Conservation (phyloP, 2,888 invertebrate genomes). For the Drosophila parthenogenetica region DNA sequence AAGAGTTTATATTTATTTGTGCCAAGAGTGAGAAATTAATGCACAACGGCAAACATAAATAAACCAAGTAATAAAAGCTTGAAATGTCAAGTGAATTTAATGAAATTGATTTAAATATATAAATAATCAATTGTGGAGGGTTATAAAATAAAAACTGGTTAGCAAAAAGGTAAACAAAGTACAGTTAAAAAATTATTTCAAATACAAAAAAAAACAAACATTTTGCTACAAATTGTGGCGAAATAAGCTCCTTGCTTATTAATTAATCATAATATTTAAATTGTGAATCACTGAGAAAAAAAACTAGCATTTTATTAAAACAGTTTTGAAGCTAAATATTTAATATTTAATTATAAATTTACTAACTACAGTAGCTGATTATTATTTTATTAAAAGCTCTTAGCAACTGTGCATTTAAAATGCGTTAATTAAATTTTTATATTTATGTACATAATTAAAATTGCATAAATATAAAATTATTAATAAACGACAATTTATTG, state of each 20-base stretch:
- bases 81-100: conserved; percentile 28
- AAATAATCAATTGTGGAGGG: not conserved
- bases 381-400: not conserved
- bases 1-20: conserved; percentile 32
- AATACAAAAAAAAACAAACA: not conserved
- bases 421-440: not conserved
- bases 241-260: no score
- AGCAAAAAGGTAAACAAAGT: not conserved
- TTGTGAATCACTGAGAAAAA: not conserved
- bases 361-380: not conserved
- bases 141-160: conserved; percentile 24
- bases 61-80: conserved; percentile 13
- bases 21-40: conserved; percentile 37
- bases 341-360: no score
- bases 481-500: not conserved
- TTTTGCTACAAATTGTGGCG: no score
- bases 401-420: not conserved
- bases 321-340: no score
- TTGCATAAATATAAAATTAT: not conserved
- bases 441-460: not conserved
- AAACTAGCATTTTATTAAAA: no score
- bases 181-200: conserved; percentile 1
- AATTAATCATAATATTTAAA: conserved; percentile 10
- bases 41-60: not conserved
- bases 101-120: conserved; percentile 34